A percentile compares a stretch with the other conserved stretches of the same genome.
Conservation (phyloP, 2,113 vertebrate species). For the Meleagris gallopavo region DNA sequence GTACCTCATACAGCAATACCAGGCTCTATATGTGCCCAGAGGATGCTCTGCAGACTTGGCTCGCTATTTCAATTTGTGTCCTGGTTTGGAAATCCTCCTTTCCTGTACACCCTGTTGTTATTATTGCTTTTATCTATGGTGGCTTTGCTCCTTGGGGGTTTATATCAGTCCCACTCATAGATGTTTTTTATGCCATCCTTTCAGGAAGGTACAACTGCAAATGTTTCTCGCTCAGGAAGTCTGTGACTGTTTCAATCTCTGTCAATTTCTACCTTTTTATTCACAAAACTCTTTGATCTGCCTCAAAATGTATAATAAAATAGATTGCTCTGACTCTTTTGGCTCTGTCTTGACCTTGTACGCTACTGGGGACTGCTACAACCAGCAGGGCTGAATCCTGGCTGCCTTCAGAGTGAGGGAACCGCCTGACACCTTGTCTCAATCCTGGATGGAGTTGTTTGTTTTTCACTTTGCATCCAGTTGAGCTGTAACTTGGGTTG, state of each 20-base stretch:
- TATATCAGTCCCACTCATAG: neutral
- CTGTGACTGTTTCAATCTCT: neutral
- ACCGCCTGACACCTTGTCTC: neutral
- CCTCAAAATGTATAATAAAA: neutral
- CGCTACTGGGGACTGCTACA: neutral
- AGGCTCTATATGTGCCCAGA: neutral
- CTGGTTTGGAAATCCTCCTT: neutral
- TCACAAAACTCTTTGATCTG: neutral
- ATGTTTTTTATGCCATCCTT: neutral
- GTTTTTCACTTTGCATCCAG: neutral
- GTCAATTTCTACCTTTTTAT: neutral
- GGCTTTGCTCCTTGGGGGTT: neutral
- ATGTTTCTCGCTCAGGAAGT: neutral
- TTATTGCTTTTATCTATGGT: neutral
- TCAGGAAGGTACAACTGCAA: neutral
- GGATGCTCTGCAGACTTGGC: neutral
- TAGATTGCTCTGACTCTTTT: neutral
- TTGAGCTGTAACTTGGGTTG: neutral
- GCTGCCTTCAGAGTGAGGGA: neutral
- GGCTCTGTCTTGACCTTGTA: neutral
- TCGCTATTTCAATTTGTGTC: neutral
- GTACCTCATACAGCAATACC: neutral
- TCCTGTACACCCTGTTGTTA: neutral
- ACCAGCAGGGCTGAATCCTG: neutral
- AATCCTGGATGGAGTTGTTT: neutral